phyloP scores from a whole-genome alignment of 2,797 vertebrate species.

The Peromyscus aztecus region DNA sequence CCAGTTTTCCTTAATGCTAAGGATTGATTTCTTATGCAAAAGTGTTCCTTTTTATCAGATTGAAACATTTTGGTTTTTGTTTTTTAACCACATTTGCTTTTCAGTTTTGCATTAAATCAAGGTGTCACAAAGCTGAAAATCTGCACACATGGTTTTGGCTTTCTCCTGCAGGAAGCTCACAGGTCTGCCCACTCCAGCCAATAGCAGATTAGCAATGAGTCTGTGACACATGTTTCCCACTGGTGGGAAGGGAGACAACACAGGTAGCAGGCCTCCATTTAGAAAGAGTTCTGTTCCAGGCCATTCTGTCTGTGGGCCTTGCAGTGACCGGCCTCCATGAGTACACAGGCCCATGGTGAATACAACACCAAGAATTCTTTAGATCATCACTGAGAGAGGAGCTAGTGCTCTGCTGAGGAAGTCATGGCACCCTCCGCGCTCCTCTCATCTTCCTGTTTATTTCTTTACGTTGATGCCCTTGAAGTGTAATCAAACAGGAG shows the following conservation, averaged over 20 bases:
- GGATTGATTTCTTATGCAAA: constrained; percentile 79
- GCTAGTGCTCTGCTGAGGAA: background rate
- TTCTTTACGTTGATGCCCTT: background rate
- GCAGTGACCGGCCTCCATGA: background rate
- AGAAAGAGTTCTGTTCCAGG: constrained; percentile 18
- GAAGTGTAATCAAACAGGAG: background rate
- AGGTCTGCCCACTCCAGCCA: constrained; percentile 9
- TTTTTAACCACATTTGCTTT: constrained; percentile 36
- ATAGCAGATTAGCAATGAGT: background rate
- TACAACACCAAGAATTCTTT: background rate
- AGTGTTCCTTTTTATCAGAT: constrained; percentile 72
- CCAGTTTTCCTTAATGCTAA: constrained; percentile 73
- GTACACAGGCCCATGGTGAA: background rate
- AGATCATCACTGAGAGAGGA: background rate
- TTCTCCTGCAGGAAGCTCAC: background rate
- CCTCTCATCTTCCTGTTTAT: background rate
- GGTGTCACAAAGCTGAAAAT: constrained; percentile 78
- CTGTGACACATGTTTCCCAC: constrained; percentile 10
- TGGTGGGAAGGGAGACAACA: background rate
- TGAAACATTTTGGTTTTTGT: constrained; percentile 2
- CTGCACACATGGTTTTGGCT: constrained; percentile 63
- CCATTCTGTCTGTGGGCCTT: background rate
- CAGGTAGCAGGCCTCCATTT: background rate
- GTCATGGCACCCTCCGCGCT: background rate
- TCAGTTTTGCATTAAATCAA: constrained; percentile 70